A percentile compares a stretch with the other conserved stretches of the same genome.
Evolutionary conservation across 2,888 invertebrate species (phyloP).

Genomic region (Eutolmus rufibarbis): DNA sequence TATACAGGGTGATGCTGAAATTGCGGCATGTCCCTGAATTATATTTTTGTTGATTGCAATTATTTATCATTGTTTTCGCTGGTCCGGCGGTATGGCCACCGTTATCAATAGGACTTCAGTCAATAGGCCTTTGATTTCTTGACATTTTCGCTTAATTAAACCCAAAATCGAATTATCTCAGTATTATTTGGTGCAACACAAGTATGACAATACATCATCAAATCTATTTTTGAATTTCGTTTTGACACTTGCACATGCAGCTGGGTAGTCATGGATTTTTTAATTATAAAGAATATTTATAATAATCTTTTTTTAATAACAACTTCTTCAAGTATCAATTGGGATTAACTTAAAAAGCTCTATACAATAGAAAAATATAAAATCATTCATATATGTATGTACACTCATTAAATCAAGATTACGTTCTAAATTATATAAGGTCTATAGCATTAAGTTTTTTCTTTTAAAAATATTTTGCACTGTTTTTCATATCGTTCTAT

Average conservation of each 20-base stretch:
- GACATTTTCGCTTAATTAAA: neutral
- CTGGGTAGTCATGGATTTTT: neutral
- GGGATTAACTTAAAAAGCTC: too few species aligned
- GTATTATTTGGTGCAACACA: neutral
- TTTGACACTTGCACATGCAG: neutral
- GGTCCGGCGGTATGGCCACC: neutral
- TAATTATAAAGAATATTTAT: neutral
- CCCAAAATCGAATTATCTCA: neutral
- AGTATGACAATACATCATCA: neutral
- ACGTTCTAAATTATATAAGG: too few species aligned
- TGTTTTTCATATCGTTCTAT: too few species aligned
- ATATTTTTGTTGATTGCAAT: conserved; percentile 14
- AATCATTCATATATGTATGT: too few species aligned
- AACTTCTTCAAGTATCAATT: too few species aligned
- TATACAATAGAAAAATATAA: too few species aligned
- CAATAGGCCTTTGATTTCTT: conserved; percentile 17
- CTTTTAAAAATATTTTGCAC: too few species aligned
- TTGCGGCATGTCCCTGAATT: conserved; percentile 3
- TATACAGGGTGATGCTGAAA: neutral
- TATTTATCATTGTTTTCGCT: neutral
- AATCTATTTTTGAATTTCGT: neutral
- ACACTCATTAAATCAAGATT: too few species aligned
- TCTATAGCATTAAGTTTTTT: too few species aligned
- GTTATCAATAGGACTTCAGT: neutral
- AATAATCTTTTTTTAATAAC: too few species aligned